These are phyloP conservation scores for Takifugu bimaculatus DNA, from an alignment of 2,113 vertebrate genomes.

Conservation along the genomic window DNA sequence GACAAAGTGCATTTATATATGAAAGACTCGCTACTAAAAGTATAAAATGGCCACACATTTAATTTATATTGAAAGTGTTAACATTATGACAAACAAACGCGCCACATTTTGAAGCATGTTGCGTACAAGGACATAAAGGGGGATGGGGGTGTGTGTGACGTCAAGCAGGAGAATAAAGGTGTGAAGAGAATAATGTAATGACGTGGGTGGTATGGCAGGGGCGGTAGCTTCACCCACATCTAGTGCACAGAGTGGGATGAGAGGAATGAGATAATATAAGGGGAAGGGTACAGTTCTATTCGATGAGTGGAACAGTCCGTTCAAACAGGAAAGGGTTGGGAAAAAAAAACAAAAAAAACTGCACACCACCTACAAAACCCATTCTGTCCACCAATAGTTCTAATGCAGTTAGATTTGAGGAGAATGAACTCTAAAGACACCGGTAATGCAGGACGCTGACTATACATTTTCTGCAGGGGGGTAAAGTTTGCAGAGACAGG, in stretches of 20 bases:
- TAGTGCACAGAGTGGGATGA: constrained; percentile 61
- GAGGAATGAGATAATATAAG: constrained; percentile 47
- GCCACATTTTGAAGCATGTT: constrained; percentile 12
- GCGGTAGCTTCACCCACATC: constrained; percentile 61
- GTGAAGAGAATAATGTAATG: constrained; percentile 52
- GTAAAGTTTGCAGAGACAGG: constrained; percentile 24
- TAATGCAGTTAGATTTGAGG: not conserved
- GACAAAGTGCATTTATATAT: constrained; percentile 10
- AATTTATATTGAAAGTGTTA: constrained; percentile 5
- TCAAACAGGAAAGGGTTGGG: constrained; percentile 18
- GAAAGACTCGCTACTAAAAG: constrained; percentile 7
- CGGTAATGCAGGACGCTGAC: constrained; percentile 11
- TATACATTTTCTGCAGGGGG: constrained; percentile 40
- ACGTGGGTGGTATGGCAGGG: constrained; percentile 58
- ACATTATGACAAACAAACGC: constrained; percentile 9
- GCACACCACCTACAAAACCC: not conserved
- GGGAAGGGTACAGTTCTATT: constrained; percentile 49
- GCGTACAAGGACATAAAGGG: constrained; percentile 19
- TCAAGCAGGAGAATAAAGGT: constrained; percentile 30
- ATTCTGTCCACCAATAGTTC: not conserved
- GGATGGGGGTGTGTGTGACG: constrained; percentile 11
- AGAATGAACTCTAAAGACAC: constrained; percentile 9
- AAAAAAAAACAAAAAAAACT: constrained; percentile 2
- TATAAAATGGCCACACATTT: constrained; percentile 7
- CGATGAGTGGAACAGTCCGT: constrained; percentile 23